phyloP scores from a whole-genome alignment of 2,797 vertebrate species.

The Peromyscus eremicus region DNA sequence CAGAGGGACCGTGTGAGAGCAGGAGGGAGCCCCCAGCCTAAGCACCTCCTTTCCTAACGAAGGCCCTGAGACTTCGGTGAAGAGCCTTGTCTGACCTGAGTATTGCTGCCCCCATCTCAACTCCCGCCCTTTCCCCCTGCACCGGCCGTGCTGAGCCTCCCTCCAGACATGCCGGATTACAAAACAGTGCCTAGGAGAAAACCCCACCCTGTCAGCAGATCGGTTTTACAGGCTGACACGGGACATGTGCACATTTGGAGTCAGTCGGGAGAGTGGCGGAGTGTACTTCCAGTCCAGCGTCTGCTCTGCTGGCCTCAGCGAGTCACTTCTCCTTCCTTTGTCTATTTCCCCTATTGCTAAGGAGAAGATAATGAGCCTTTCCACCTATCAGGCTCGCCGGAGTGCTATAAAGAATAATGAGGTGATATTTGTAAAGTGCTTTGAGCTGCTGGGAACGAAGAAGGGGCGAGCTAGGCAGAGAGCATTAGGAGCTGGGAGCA shows the following conservation, averaged over 20 bases:
- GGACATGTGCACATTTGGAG: constrained; percentile 49
- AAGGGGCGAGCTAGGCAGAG: constrained; percentile 72
- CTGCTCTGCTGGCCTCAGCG: constrained; percentile 59
- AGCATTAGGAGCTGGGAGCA: constrained; percentile 76
- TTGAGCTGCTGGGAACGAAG: constrained; percentile 77
- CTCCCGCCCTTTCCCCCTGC: constrained; percentile 38
- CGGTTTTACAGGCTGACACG: constrained; percentile 16
- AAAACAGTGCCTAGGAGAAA: constrained; percentile 54
- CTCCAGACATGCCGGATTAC: constrained; percentile 61
- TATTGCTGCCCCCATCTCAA: neutral
- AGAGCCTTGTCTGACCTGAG: neutral
- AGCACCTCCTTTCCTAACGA: constrained; percentile 11
- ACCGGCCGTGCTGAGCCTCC: neutral
- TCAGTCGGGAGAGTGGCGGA: constrained; percentile 53
- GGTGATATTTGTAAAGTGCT: constrained; percentile 84
- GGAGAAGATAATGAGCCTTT: constrained; percentile 83
- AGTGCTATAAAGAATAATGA: constrained; percentile 84
- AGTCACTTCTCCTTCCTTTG: constrained; percentile 80
- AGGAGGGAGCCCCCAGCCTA: neutral
- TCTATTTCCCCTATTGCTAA: constrained; percentile 73
- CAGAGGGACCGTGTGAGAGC: neutral
- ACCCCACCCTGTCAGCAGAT: constrained; percentile 72
- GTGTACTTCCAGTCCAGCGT: constrained; percentile 73
- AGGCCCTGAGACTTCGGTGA: neutral
- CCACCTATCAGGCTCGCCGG: constrained; percentile 81